Conservation (phyloP, 2,797 vertebrate genomes). For the Protonibea diacanthus region DNA sequence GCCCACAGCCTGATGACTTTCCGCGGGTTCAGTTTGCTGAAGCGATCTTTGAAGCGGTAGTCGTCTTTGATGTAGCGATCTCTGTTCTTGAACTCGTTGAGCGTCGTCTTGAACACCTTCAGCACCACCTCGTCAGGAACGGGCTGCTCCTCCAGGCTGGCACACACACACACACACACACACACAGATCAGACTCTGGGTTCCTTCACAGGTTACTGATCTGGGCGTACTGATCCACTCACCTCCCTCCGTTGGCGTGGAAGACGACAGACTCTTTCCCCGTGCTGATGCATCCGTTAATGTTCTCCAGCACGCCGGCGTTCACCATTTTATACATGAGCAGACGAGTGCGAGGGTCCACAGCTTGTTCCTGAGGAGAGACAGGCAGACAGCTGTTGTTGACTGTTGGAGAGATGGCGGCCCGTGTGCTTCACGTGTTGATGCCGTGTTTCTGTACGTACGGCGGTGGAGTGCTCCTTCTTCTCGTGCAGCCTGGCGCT, state of each 20-base stretch:
- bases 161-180: background rate
- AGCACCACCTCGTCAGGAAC: slow-evolving; percentile 94
- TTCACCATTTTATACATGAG: slow-evolving; percentile 98
- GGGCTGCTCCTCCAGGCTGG: slow-evolving; percentile 86
- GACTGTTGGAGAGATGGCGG: no score
- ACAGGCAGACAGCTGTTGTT: no score
- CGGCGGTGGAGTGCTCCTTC: slow-evolving; percentile 97
- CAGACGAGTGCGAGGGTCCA: slow-evolving; percentile 95
- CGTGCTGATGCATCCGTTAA: slow-evolving; percentile 98
- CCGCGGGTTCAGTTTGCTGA: slow-evolving; percentile 96
- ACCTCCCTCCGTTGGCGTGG: slow-evolving; percentile 96
- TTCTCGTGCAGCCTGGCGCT: slow-evolving; percentile 96
- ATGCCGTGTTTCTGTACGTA: slow-evolving; percentile 72
- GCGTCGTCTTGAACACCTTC: slow-evolving; percentile 98
- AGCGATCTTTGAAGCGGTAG: slow-evolving; percentile 98
- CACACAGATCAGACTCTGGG: background rate
- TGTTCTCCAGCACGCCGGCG: slow-evolving; percentile 91
- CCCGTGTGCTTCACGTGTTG: accelerated
- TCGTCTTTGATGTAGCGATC: slow-evolving; percentile 99
- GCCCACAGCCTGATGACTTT: slow-evolving; percentile 99
- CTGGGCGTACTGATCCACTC: slow-evolving; percentile 1
- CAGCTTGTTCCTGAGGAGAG: slow-evolving; percentile 92
- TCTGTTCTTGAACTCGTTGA: slow-evolving; percentile 97
- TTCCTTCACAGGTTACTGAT: background rate
- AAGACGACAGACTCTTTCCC: slow-evolving; percentile 98